Conservation (phyloP, 2,113 vertebrate species). For the Cyprinodon tularosa region DNA sequence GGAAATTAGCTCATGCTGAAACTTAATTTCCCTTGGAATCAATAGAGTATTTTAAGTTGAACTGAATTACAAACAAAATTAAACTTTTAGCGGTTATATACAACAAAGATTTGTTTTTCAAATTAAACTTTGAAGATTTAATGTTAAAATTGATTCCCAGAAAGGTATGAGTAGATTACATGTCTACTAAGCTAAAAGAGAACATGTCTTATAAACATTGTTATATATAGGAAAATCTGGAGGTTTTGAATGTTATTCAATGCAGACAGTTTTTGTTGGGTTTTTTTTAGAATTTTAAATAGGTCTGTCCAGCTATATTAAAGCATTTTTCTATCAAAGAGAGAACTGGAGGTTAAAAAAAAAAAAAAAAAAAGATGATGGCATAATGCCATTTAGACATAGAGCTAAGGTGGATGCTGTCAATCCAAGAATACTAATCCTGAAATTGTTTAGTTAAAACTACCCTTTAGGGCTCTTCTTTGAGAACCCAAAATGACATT, state of each 20-base stretch:
- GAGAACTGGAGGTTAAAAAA: not conserved
- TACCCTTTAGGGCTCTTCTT: not conserved
- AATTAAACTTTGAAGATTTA: too few species aligned
- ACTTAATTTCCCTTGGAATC: too few species aligned
- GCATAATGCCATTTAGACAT: too few species aligned
- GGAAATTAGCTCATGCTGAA: too few species aligned
- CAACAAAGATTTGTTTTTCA: too few species aligned
- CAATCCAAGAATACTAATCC: not conserved
- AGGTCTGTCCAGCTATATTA: not conserved
- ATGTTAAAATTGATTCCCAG: not conserved
- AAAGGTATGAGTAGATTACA: not conserved
- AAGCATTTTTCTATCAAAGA: not conserved
- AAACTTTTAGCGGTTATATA: too few species aligned
- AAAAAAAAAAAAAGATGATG: not conserved
- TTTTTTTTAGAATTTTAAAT: too few species aligned
- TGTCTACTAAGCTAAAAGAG: not conserved
- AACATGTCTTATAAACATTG: not conserved
- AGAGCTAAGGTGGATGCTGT: not conserved
- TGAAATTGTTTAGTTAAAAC: not conserved
- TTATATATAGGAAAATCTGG: not conserved
- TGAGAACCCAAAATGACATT: not conserved
- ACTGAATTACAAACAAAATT: too few species aligned
- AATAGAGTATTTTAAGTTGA: too few species aligned
- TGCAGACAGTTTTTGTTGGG: not conserved
- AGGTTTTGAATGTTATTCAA: not conserved